Percentiles rank a stretch among this genome's conserved stretches.
These are phyloP conservation scores for Clarias batrachus DNA, from an alignment of 2,113 vertebrate species.

Conservation along the genomic window DNA sequence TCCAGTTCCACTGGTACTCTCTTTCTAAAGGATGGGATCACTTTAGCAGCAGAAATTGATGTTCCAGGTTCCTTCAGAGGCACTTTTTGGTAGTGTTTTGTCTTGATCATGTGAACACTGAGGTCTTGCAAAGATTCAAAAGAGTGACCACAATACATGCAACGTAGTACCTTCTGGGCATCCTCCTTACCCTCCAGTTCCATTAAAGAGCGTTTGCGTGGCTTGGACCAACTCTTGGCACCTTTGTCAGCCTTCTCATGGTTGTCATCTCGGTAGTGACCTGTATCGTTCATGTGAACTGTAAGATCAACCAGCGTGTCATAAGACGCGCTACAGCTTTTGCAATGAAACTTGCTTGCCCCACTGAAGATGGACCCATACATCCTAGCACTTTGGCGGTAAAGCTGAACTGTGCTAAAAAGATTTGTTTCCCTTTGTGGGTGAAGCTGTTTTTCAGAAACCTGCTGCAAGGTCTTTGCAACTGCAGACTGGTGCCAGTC, in stretches of 20 bases:
- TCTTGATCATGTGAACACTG: constrained; percentile 99
- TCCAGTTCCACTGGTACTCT: constrained; percentile 84
- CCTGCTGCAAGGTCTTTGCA: constrained; percentile 92
- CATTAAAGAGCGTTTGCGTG: constrained; percentile 94
- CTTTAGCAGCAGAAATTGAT: constrained; percentile 88
- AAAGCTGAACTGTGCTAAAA: constrained; percentile 95
- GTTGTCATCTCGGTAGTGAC: constrained; percentile 98
- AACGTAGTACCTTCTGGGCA: constrained; percentile 95
- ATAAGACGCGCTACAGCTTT: constrained; percentile 96
- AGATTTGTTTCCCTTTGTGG: constrained; percentile 85
- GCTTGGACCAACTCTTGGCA: constrained; percentile 96
- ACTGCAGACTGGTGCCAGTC: constrained; percentile 98
- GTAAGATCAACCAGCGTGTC: constrained; percentile 96
- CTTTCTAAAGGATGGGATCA: constrained; percentile 86
- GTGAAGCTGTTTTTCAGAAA: constrained; percentile 78
- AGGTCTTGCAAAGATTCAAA: constrained; percentile 98
- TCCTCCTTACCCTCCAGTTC: constrained; percentile 99
- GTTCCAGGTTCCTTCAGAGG: constrained; percentile 98
- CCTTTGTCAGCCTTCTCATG: constrained; percentile 87
- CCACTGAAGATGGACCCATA: constrained; percentile 97
- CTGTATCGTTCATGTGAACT: constrained; percentile 98
- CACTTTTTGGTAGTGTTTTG: constrained; percentile 99
- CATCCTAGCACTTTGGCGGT: constrained; percentile 93
- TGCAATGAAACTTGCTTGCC: constrained; percentile 98
- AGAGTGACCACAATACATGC: constrained; percentile 98